These are phyloP conservation scores for Tetragnatha montana DNA, from an alignment of 2,888 invertebrate species.

Conservation along the genomic window DNA sequence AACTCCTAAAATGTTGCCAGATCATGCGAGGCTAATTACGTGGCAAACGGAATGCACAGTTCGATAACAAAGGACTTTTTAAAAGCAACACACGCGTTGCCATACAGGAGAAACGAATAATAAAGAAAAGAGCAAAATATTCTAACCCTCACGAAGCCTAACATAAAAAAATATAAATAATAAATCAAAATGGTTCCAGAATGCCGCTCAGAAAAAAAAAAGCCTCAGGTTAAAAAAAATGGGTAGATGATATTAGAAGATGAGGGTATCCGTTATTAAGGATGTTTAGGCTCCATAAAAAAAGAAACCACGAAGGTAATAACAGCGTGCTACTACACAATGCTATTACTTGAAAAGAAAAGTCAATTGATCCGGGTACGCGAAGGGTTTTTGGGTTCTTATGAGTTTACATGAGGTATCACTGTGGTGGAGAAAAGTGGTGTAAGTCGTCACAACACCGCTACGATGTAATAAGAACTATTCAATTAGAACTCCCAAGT, in stretches of 20 bases:
- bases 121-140: constrained; percentile 38
- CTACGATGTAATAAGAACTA: background rate
- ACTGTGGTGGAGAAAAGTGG: background rate
- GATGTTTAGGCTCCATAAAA: constrained; percentile 47
- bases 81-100: constrained; percentile 12
- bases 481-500: background rate
- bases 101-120: constrained; percentile 9
- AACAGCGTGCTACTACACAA: constrained; percentile 32
- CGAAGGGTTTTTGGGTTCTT: constrained; percentile 46
- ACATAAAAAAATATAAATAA: constrained; percentile 43
- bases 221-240: constrained; percentile 15
- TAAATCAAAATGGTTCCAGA: constrained; percentile 19
- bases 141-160: constrained; percentile 21
- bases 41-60: constrained; percentile 38
- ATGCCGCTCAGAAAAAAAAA: constrained; percentile 3
- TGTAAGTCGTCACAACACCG: background rate
- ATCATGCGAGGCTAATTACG: constrained; percentile 52
- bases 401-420: background rate
- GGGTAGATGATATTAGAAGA: constrained; percentile 23
- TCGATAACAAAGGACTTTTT: constrained; percentile 41
- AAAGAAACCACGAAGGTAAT: constrained; percentile 37
- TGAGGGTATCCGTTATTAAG: constrained; percentile 60
- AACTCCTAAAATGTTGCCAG: background rate
- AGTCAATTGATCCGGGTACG: constrained; percentile 1
- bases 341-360: constrained; percentile 38